These are phyloP conservation scores for Petrolisthes manimaculis DNA, from an alignment of 2,888 invertebrate species.

Conservation along the genomic window DNA sequence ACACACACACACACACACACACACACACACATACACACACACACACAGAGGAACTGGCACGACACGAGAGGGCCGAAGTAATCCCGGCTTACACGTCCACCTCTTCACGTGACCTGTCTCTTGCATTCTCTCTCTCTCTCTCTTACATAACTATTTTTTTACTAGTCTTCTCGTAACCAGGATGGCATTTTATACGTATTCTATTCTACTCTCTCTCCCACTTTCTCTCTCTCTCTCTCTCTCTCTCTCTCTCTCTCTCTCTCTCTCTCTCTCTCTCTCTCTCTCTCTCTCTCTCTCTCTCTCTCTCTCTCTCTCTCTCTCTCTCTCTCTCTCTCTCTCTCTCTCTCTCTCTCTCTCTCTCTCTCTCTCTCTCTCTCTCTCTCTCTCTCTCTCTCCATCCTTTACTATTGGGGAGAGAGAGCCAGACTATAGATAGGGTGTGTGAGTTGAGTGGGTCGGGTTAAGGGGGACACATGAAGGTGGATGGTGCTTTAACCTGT, in stretches of 20 bases:
- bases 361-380: background rate
- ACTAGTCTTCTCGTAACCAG: no score
- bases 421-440: no score
- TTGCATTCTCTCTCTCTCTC: no score
- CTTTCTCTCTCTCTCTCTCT: slow-evolving; percentile 22
- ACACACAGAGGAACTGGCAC: background rate
- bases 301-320: slow-evolving; percentile 29
- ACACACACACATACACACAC: background rate
- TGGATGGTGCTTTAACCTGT: no score
- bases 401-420: no score
- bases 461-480: no score
- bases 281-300: slow-evolving; percentile 24
- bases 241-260: slow-evolving; percentile 26
- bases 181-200: no score
- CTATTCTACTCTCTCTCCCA: no score
- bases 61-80: background rate
- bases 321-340: slow-evolving; percentile 21
- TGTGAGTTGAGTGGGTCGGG: no score
- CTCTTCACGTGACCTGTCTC: no score
- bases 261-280: slow-evolving; percentile 5
- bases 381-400: no score
- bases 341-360: slow-evolving; percentile 11
- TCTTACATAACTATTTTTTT: no score
- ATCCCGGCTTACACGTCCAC: slow-evolving; percentile 7
- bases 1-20: slow-evolving; percentile 38